Evolutionary conservation across 2,797 vertebrate genomes (phyloP), one percentile per base, ranked within the genome.

Genomic region (Coilia nasus): DNA sequence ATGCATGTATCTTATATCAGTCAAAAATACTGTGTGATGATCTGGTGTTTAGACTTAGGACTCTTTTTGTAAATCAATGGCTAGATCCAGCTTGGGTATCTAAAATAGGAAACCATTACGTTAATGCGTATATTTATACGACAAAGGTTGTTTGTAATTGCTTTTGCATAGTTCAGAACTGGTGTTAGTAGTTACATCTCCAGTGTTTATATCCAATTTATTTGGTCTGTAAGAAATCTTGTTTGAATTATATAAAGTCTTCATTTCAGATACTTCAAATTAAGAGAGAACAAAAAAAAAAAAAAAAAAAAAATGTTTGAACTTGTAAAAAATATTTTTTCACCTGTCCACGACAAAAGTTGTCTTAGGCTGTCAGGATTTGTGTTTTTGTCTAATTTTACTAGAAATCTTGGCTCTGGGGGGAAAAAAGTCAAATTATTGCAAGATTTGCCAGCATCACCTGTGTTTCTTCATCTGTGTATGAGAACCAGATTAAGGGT

Each of bases 21-120:
- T 88, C 93, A 92, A 92, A 82, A 25, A 91, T 89, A 90, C 94
- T 92, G 95, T 96, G 94, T 94, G 91, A 92, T 94, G 89, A 95
- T 94, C 93, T 95, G 90, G 89, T 94, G 88, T 93, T 89, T 95
- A 92, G 88, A 88, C 89, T 87, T 85, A 86, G 91, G 57, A 91
- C 87, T 88, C 86, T 89, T 90, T 90, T 92, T 93, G 91, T 92
- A 86, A 90, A 90, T 83, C 85, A 83, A 84, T 90, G 91, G 89
- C 88, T 84, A 90, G 91, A 91, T 94, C 84, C 90, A 92, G 86
- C 85, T 91, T 85, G 91, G 64, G 83, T 92, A 92, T 94, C 71
- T 90, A 88, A 89, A 82, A 80, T 82, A 75, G 10, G 71, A 80
- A 67, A 83, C 85, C 82, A 84, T 82, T 87, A 82, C 87, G 90